phyloP scores from a whole-genome alignment of 2,113 vertebrate species.

The Apistogramma diplotaenia region DNA sequence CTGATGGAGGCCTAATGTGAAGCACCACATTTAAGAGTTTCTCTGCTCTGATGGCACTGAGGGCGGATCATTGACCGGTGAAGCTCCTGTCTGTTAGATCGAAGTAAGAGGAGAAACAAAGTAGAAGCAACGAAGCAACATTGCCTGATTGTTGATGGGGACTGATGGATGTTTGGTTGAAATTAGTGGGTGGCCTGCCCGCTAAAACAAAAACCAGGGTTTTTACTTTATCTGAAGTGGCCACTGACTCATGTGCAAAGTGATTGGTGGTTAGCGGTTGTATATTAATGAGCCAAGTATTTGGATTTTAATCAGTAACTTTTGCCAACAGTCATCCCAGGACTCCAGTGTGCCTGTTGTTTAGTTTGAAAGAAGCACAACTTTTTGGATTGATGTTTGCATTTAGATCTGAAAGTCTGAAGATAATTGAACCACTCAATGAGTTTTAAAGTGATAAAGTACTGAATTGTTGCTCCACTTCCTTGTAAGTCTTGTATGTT shows the following conservation, averaged over 20 bases:
- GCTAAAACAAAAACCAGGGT: neutral
- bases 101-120: neutral
- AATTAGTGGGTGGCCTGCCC: neutral
- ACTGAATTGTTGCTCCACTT: neutral
- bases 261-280: slow-evolving; percentile 1
- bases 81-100: neutral
- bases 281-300: neutral
- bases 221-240: neutral
- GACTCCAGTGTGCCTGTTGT: neutral
- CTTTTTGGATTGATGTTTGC: neutral
- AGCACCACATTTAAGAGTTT: neutral
- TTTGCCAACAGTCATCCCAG: neutral
- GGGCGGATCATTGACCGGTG: neutral
- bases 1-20: neutral
- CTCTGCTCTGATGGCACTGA: neutral
- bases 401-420: neutral
- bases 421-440: neutral
- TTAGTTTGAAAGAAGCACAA: neutral
- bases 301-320: neutral
- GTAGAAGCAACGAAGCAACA: neutral
- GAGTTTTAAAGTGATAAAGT: neutral
- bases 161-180: neutral
- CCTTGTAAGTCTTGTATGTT: neutral
- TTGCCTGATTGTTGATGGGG: neutral
- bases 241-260: neutral